Conservation (phyloP, 2,888 invertebrate species). For the Acanthosepion esculentum region DNA sequence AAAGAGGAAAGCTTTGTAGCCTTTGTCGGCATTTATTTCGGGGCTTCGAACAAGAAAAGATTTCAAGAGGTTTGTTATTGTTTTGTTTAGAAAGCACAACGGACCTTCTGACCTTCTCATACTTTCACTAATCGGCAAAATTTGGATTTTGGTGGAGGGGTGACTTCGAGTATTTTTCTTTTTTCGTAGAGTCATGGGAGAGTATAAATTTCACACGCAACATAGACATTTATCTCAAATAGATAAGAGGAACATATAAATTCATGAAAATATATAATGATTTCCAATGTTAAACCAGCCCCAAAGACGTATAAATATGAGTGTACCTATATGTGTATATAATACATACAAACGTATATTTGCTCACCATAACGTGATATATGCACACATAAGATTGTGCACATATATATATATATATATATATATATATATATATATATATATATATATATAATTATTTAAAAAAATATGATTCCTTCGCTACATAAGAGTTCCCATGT, state of each 20-base stretch:
- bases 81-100: constrained; percentile 33
- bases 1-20: background rate
- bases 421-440: background rate
- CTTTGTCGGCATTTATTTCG: constrained; percentile 1
- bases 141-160: background rate
- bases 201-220: background rate
- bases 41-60: constrained; percentile 9
- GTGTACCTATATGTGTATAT: background rate
- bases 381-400: background rate
- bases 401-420: background rate
- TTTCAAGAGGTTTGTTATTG: background rate
- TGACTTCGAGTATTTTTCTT: background rate
- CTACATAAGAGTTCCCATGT: too few relatives aligned
- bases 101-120: background rate
- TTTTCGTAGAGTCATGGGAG: background rate
- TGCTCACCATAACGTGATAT: too few relatives aligned
- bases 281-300: background rate
- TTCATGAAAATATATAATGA: background rate
- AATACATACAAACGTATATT: too few relatives aligned
- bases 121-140: background rate
- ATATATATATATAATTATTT: too few relatives aligned
- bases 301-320: background rate
- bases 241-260: too few relatives aligned
- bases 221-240: background rate
- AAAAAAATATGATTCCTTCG: too few relatives aligned